phyloP scores from a whole-genome alignment of 2,797 vertebrate species.

The Cuculus canorus region DNA sequence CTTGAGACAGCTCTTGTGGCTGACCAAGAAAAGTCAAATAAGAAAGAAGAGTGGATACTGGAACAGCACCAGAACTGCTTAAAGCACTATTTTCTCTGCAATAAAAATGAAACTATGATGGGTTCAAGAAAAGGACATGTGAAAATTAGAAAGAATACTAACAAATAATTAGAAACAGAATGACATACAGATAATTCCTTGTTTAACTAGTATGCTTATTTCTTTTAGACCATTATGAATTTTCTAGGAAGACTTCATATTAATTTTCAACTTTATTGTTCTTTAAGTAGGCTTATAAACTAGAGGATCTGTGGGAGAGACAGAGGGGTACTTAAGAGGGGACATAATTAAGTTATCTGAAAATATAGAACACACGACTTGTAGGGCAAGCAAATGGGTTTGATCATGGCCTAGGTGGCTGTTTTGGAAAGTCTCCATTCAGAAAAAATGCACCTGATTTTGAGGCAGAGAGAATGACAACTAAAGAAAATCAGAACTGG shows the following conservation, averaged over 20 bases:
- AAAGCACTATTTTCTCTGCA: background rate
- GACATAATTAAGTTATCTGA: background rate
- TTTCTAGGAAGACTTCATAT: background rate
- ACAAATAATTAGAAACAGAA: background rate
- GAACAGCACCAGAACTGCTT: background rate
- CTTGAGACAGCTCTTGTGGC: background rate
- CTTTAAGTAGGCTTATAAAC: background rate
- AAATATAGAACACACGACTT: background rate
- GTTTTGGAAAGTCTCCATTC: background rate
- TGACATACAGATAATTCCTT: rapidly evolving
- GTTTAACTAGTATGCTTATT: background rate
- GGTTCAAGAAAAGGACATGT: background rate
- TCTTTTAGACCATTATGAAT: background rate
- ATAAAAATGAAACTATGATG: background rate
- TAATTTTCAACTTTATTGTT: background rate
- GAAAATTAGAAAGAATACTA: background rate
- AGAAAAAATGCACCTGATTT: background rate
- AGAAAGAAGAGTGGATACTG: background rate
- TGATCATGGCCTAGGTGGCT: background rate
- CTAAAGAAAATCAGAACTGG: background rate
- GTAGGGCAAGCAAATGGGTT: background rate
- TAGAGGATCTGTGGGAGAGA: background rate
- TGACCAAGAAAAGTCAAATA: background rate
- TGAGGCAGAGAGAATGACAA: background rate
- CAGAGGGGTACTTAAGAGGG: background rate